A percentile compares a stretch with the other conserved stretches of the same genome.
phyloP scores from a whole-genome alignment of 2,888 invertebrate species.

The Lasioglossum morio region DNA sequence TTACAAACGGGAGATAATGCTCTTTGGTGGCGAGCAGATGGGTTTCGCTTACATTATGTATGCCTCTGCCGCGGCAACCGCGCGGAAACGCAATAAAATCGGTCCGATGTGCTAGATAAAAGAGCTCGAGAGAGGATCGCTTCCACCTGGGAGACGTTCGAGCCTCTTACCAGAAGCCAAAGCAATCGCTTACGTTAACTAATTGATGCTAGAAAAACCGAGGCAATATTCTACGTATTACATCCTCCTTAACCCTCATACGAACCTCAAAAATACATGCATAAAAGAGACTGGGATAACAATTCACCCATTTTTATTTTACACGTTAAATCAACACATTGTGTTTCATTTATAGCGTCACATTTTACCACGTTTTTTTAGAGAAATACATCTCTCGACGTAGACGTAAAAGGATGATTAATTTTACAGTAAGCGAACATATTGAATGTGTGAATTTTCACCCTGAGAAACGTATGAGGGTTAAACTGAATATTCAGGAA shows the following conservation, averaged over 20 bases:
- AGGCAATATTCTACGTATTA: background rate
- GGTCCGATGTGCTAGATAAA: background rate
- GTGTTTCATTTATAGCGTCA: no score
- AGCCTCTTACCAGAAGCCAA: background rate
- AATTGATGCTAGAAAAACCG: background rate
- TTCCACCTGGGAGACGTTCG: background rate
- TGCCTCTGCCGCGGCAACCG: background rate
- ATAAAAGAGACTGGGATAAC: no score
- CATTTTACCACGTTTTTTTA: no score
- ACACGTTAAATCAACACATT: no score
- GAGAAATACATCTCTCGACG: no score
- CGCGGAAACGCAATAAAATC: constrained; percentile 1
- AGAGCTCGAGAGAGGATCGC: background rate
- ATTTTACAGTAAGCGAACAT: no score
- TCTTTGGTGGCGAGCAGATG: background rate
- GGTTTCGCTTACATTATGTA: constrained; percentile 4
- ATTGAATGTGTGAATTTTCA: no score
- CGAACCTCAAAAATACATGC: no score
- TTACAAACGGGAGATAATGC: constrained; percentile 52
- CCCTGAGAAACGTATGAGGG: no score
- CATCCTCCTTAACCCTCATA: background rate
- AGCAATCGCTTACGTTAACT: background rate
- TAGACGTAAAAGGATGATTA: no score
- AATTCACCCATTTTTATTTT: no score
- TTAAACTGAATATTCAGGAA: background rate